These are phyloP conservation scores for Drosophila equinoxialis DNA, from an alignment of 1,140 invertebrate species.

Conservation along the genomic window DNA sequence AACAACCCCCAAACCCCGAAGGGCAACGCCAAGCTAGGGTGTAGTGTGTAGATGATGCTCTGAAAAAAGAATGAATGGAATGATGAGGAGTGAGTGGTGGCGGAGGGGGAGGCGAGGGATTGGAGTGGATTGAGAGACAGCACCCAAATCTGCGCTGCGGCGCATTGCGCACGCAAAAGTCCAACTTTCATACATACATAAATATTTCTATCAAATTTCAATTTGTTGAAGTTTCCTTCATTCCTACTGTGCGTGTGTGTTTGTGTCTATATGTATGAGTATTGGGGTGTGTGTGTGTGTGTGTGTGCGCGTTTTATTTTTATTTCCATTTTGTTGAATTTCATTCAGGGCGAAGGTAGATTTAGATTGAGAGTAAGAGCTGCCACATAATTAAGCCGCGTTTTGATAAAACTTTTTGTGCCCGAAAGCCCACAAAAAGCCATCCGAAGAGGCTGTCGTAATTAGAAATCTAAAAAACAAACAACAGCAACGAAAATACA, in stretches of 20 bases:
- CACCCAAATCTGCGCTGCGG: slow-evolving; percentile 41
- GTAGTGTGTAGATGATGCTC: not conserved
- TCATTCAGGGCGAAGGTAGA: not conserved
- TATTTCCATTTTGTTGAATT: slow-evolving; percentile 12
- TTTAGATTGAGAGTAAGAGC: slow-evolving; percentile 7
- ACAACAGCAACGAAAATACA: slow-evolving; percentile 1
- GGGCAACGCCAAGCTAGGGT: slow-evolving; percentile 13
- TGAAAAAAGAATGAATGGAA: slow-evolving; percentile 1
- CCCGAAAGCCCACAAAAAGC: slow-evolving; percentile 71
- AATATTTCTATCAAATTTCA: slow-evolving; percentile 81
- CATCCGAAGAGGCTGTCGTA: slow-evolving; percentile 49
- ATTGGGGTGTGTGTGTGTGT: not conserved
- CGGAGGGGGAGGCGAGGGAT: not conserved
- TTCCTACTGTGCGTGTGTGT: slow-evolving; percentile 2
- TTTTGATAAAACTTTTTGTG: slow-evolving; percentile 48
- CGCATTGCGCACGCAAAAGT: slow-evolving; percentile 36
- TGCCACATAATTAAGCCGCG: slow-evolving; percentile 72
- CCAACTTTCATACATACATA: slow-evolving; percentile 38
- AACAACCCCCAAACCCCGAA: slow-evolving; percentile 3
- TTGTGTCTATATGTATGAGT: not conserved
- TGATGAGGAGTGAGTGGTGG: not conserved
- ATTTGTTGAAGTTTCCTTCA: slow-evolving; percentile 65
- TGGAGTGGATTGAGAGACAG: not conserved
- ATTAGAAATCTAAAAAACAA: slow-evolving; percentile 69
- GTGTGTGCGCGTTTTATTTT: slow-evolving; percentile 1